These are phyloP conservation scores for Polyodon spathula DNA, from an alignment of 2,113 vertebrate genomes.

Conservation along the genomic window DNA sequence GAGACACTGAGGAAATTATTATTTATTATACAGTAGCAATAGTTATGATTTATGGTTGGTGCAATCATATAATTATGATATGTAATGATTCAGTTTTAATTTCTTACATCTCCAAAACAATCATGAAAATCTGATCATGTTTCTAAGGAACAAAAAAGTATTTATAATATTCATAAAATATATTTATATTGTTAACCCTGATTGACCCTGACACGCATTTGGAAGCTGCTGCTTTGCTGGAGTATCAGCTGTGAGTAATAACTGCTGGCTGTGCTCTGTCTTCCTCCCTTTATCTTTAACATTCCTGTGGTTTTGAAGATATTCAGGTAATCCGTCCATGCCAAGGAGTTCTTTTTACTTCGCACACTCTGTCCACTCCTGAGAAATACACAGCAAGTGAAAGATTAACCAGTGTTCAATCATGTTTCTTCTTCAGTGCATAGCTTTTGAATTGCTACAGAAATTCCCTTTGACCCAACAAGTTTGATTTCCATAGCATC, in stretches of 20 bases:
- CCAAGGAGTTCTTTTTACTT: conserved; percentile 83
- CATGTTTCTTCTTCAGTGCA: neutral
- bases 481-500: conserved; percentile 6
- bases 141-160: no score
- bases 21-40: no score
- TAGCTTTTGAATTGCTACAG: conserved; percentile 5
- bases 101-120: no score
- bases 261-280: conserved; percentile 37
- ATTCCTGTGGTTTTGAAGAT: conserved; percentile 76
- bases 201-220: no score
- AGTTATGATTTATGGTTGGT: no score
- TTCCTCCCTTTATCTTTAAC: conserved; percentile 68
- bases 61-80: no score
- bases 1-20: no score
- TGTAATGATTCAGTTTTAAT: no score
- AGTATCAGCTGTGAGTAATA: conserved; percentile 38
- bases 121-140: no score
- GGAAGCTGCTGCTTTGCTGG: no score
- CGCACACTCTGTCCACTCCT: conserved; percentile 58
- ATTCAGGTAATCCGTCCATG: conserved; percentile 71
- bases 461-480: conserved; percentile 16
- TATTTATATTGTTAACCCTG: conserved; percentile 10
- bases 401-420: neutral
- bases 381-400: conserved; percentile 25
- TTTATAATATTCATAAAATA: no score